phyloP scores from a whole-genome alignment of 2,797 vertebrate genomes.

The Lithobates pipiens region DNA sequence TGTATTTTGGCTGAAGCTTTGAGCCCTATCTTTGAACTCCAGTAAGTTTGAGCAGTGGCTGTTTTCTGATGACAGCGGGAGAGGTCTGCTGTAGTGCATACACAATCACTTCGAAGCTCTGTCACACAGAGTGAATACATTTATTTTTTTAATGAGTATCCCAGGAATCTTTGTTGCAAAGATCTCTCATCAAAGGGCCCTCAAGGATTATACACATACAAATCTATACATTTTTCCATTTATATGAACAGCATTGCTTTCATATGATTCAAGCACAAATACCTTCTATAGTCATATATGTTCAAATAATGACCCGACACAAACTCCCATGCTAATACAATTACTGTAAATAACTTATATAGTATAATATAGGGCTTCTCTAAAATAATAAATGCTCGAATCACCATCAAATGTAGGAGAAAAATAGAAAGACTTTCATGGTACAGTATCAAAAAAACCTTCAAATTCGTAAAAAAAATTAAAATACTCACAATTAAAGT shows the following conservation, averaged over 20 bases:
- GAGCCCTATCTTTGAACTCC: constrained; percentile 77
- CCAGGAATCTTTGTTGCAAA: not conserved
- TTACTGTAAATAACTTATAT: no score
- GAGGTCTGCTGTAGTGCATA: constrained; percentile 65
- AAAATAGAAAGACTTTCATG: no score
- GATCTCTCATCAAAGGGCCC: not conserved
- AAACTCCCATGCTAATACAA: no score
- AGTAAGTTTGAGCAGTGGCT: constrained; percentile 73
- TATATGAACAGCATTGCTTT: not conserved
- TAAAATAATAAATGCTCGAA: no score
- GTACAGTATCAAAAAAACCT: no score
- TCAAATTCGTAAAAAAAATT: no score
- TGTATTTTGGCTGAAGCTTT: constrained; percentile 77
- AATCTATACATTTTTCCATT: not conserved
- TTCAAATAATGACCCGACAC: no score
- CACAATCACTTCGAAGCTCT: constrained; percentile 58
- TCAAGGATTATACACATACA: not conserved
- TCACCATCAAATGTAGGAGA: no score
- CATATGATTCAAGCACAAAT: not conserved
- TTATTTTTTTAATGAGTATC: constrained; percentile 42
- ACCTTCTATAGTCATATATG: not conserved
- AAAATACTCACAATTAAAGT: no score
- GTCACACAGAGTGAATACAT: constrained; percentile 24
- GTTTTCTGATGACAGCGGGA: constrained; percentile 73
- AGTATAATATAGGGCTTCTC: no score